A percentile compares a stretch with the other conserved stretches of the same genome.
phyloP scores from a whole-genome alignment of 2,113 vertebrate genomes.

The Corythornis madagascariensis region DNA sequence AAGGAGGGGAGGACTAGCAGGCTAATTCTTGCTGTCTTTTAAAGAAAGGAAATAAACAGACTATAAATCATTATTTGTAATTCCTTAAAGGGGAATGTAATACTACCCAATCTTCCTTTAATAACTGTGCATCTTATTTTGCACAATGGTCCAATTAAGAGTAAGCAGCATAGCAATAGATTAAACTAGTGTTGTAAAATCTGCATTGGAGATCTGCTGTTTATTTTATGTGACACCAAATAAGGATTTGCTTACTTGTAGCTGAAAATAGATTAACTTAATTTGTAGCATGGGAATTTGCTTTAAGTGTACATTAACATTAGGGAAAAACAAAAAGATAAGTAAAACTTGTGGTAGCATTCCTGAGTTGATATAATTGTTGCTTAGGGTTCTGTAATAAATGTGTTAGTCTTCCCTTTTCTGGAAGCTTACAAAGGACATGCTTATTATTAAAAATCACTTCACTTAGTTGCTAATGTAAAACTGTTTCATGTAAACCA shows the following conservation, averaged over 20 bases:
- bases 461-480: background rate
- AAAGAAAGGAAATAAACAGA: background rate
- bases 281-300: background rate
- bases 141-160: background rate
- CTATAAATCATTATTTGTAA: background rate
- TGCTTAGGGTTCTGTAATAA: background rate
- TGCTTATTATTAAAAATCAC: background rate
- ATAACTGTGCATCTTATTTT: background rate
- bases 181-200: background rate
- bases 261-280: slow-evolving; percentile 5
- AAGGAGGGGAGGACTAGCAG: background rate
- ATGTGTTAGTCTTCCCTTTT: background rate
- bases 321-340: background rate
- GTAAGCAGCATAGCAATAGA: background rate
- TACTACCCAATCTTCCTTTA: background rate
- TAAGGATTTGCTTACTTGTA: background rate
- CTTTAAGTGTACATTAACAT: background rate
- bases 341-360: background rate
- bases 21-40: background rate
- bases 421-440: background rate
- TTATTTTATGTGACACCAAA: background rate
- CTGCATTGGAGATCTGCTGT: background rate
- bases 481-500: background rate
- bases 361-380: background rate
- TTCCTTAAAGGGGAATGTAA: background rate